Evolutionary conservation across 2,888 invertebrate species (phyloP).

Genomic region (Sclerodermus sp.): DNA sequence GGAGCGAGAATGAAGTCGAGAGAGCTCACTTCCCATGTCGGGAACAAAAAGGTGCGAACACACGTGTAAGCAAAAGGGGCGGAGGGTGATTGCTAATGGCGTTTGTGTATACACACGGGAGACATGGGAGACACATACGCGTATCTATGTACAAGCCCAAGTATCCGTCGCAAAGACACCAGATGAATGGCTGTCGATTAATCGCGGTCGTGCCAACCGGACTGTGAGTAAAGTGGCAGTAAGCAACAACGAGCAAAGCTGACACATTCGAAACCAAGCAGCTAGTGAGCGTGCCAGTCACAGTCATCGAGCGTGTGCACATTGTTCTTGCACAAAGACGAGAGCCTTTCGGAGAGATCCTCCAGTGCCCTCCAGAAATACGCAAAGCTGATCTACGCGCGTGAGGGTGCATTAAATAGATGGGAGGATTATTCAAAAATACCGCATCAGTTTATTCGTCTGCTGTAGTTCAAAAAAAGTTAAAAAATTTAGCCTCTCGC

Average conservation of each 20-base stretch:
- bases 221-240: constrained; percentile 38
- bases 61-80: neutral
- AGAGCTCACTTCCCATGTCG: constrained; percentile 54
- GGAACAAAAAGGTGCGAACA: constrained; percentile 23
- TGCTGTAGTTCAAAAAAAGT: too few relatives aligned
- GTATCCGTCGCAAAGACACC: neutral
- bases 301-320: too few relatives aligned
- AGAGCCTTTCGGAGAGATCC: too few relatives aligned
- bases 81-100: neutral
- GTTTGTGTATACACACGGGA: neutral
- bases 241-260: constrained; percentile 16
- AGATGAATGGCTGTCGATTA: constrained; percentile 31
- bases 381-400: too few relatives aligned
- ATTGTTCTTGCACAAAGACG: too few relatives aligned
- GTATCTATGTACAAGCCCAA: too few relatives aligned
- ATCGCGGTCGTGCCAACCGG: constrained; percentile 35
- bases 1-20: constrained; percentile 36
- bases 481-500: too few relatives aligned
- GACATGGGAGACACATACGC: neutral
- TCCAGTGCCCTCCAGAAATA: too few relatives aligned
- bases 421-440: too few relatives aligned
- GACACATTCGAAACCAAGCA: neutral
- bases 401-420: too few relatives aligned
- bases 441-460: too few relatives aligned
- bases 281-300: too few relatives aligned